Percentiles rank a stretch among this genome's conserved stretches.
Evolutionary conservation across 1,140 invertebrate genomes (phyloP).

Genomic region (Ruditapes philippinarum): DNA sequence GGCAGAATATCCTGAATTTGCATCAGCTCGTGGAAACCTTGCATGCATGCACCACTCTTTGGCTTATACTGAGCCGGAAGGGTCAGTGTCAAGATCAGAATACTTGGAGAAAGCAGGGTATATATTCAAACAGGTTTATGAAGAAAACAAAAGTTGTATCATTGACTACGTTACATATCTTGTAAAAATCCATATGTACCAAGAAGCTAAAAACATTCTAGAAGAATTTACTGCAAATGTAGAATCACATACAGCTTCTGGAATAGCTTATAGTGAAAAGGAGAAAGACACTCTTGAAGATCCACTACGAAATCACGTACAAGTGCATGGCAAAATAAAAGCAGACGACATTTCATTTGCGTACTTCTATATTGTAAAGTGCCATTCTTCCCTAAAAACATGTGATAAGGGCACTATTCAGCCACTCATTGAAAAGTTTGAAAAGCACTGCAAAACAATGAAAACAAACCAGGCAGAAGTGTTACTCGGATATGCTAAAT

Average conservation of each 20-base stretch:
- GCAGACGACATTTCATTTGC: slow-evolving; percentile 28
- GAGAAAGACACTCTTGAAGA: slow-evolving; percentile 25
- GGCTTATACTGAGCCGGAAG: neutral
- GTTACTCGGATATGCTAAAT: slow-evolving; percentile 1
- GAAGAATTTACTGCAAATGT: neutral
- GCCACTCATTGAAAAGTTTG: neutral
- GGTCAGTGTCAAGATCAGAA: neutral
- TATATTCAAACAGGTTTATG: slow-evolving; percentile 4
- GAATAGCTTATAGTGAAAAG: neutral
- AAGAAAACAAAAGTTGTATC: neutral
- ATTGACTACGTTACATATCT: slow-evolving; percentile 35
- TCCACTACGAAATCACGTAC: neutral
- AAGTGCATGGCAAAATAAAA: neutral
- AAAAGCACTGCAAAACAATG: slow-evolving; percentile 9
- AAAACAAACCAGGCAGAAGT: neutral
- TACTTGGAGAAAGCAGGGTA: slow-evolving; percentile 7
- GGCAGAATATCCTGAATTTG: slow-evolving; percentile 49
- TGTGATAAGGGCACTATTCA: neutral
- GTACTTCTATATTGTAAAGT: slow-evolving; percentile 19
- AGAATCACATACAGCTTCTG: neutral
- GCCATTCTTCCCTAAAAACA: neutral
- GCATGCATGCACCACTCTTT: slow-evolving; percentile 62
- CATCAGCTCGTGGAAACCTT: slow-evolving; percentile 54
- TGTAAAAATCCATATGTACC: neutral
- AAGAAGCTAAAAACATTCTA: neutral